Base-by-base conservation (phyloP, 2,888 invertebrate species). In the Cosmorhoe ocellata region DNA sequence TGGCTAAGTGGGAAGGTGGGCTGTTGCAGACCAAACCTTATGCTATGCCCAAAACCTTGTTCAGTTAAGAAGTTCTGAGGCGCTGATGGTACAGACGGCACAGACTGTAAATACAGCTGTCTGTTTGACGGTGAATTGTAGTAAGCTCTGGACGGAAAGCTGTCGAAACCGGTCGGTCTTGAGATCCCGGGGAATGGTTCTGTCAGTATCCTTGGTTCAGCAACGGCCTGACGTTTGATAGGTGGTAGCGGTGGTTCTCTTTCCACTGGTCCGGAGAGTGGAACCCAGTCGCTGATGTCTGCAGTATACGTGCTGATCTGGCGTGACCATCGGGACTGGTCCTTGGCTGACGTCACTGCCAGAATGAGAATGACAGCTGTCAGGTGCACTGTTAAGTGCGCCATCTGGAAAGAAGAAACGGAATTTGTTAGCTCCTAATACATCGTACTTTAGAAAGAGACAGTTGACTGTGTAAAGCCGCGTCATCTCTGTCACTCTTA, bases 271-370 rank as follows among this genome's bases (percentile, higher is more conserved):
- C 75, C 79, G 1, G 81, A 56, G 0, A 90, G 68, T 0, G 90
- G 90, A 8, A 89, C 83, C 90, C 90, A 90, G 71, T 90, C 90
- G 56, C 85, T 74, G 47, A 85, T 83, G 57, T 88, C 90, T 13
- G 89, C 74, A 24, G 84, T 89, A 65, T 89, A 88, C 4, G 87
- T 76, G 72, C 88, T 88, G 71, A 90, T 84, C 59, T 90, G 90
- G 8, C 90, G 79, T 11, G 90, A 90, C 90, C 90, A 90, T 71
- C 90, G 75, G n/a, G 79, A 65, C 58, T 81, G 81, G 31, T 80
- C 79, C 53, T 75, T 77, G 8, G 71, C 73, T 45, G 79, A 61
- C 46, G 76, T 68, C 51, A 71, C 60, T 22, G 74, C 73, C 28
- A 83, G 66, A 50, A 85, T 59, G 31, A 74, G 52, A 53, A 76